Base-by-base conservation (phyloP, 2,888 invertebrate species). In the Metacarcinus magister region DNA sequence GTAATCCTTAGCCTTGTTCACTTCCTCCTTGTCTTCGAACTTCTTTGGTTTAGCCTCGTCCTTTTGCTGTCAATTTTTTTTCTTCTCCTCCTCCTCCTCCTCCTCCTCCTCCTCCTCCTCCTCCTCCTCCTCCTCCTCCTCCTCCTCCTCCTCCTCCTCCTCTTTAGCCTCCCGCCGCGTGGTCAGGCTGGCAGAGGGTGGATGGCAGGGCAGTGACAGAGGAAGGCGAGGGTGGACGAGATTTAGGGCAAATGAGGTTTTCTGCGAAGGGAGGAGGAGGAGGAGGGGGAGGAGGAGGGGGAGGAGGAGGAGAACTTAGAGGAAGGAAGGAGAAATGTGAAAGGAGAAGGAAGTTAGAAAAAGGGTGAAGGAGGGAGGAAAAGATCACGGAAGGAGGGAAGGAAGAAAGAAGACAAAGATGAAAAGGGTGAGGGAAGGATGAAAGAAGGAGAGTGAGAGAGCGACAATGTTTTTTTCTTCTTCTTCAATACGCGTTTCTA, bases 171-270 rank as follows among this genome's bases (percentile, higher is more conserved):
- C 92, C 28, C 48, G 92, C 54, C 60, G 32, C 23, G 92, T 54
- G 60, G 92, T 39, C 13, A 28, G 67, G 39, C 54, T 16, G 16
- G 28, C 28, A n/a, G n/a, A 67, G 48, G 32, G 92, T 13, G 39
- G 16, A 60, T 13, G 60, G 32, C 60, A 23, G 39, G 92, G 7
- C 92, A 28, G 67, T 60, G 60, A 93, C 54, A 60, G 39, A 39
- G 28, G 43, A 60, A 32, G 60, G 39, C n/a, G 16, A 60, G 92
- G 92, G 54, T 60, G 92, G 92, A 0, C 4, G 44, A 93, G 92
- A 93, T 93, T 93, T 93, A 93, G 44, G 60, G 92, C 92, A 93
- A 93, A 93, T 93, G 92, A 60, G 92, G 39, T 93, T 93, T 54
- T 93, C 92, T 19, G 32, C 23, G 67, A 4, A 82, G 32, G 82